These are phyloP conservation scores for Limnephilus lunatus DNA, from an alignment of 2,888 invertebrate genomes.

Conservation along the genomic window DNA sequence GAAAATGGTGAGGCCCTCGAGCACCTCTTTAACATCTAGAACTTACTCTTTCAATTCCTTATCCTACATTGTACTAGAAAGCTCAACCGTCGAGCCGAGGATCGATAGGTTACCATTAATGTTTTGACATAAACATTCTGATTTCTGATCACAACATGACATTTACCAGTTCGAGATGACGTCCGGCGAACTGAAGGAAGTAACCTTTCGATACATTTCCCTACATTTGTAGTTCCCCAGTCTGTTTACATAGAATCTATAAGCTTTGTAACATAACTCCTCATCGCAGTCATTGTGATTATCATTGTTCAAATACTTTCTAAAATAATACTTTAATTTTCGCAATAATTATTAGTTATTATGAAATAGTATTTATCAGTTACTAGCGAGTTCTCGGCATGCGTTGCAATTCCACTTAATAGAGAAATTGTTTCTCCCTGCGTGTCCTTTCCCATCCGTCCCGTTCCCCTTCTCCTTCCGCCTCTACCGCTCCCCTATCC, in stretches of 20 bases:
- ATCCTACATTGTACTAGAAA: background rate
- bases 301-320: too few species aligned
- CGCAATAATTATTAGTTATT: too few species aligned
- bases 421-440: too few species aligned
- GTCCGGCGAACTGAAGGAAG: background rate
- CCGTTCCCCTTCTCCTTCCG: too few species aligned
- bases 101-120: background rate
- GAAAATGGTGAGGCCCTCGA: background rate
- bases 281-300: too few species aligned
- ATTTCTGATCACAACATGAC: conserved; percentile 12
- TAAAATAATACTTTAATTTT: background rate
- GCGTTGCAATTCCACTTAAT: too few species aligned
- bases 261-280: background rate
- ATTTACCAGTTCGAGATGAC: background rate
- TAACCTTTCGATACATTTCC: background rate
- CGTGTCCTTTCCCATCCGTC: too few species aligned
- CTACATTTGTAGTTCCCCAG: background rate
- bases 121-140: conserved; percentile 20
- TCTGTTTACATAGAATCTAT: background rate
- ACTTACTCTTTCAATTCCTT: background rate
- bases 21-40: background rate
- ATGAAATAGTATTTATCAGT: too few species aligned
- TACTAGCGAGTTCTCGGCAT: too few species aligned
- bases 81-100: background rate
- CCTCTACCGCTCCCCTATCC: too few species aligned